Evolutionary conservation across 2,888 invertebrate species (phyloP).

Genomic region (Tenthredo scrophulariae): DNA sequence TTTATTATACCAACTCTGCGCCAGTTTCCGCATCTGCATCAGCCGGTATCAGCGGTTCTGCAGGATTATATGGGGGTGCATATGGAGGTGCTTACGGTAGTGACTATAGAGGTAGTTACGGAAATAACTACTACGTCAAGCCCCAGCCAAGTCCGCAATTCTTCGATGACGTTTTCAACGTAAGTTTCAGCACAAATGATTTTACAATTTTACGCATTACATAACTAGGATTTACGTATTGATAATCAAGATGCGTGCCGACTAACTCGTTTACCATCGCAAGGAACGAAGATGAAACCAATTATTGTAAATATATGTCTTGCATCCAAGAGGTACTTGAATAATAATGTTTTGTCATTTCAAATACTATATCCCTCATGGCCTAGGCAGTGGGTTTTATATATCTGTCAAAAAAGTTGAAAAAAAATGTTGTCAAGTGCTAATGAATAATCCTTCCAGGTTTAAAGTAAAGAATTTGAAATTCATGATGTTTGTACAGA

Average conservation of each 20-base stretch:
- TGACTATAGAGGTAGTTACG: conserved; percentile 60
- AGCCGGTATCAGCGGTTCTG: conserved; percentile 47
- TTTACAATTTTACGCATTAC: conserved; percentile 41
- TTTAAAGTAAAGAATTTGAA: neutral
- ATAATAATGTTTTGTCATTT: neutral
- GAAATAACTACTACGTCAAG: conserved; percentile 59
- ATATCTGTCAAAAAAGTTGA: neutral
- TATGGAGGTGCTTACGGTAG: conserved; percentile 53
- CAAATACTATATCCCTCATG: neutral
- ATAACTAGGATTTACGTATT: neutral
- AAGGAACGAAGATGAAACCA: neutral
- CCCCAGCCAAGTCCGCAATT: conserved; percentile 67
- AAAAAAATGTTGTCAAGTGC: neutral
- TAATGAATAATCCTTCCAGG: neutral
- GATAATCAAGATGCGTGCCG: neutral
- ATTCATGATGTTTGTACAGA: neutral
- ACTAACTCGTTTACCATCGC: neutral
- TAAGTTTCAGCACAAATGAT: conserved; percentile 74
- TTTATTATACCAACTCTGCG: conserved; percentile 66
- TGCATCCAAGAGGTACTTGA: neutral
- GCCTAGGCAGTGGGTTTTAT: neutral
- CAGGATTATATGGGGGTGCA: conserved; percentile 58
- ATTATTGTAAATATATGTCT: conserved; percentile 7
- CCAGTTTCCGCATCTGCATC: conserved; percentile 66
- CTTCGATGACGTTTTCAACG: conserved; percentile 84